phyloP scores from a whole-genome alignment of 2,797 vertebrate species.

The Melanotaenia boesemani region DNA sequence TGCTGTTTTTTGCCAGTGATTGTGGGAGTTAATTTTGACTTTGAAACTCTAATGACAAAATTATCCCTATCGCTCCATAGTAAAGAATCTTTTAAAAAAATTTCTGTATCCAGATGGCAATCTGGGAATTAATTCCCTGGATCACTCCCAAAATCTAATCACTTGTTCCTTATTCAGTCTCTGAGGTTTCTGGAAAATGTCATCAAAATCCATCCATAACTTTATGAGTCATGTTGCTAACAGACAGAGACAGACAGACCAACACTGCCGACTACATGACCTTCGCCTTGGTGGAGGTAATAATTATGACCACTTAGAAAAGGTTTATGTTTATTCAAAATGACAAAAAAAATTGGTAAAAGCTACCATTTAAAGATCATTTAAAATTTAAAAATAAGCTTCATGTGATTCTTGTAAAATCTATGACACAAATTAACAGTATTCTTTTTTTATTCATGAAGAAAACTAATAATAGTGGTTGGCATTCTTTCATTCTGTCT shows the following conservation, averaged over 20 bases:
- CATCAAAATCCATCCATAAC: too few relatives aligned
- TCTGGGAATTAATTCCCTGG: too few relatives aligned
- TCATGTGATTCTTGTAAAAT: conserved; percentile 28
- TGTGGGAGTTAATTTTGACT: too few relatives aligned
- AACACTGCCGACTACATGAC: neutral
- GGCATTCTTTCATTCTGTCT: conserved; percentile 35
- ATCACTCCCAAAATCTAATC: too few relatives aligned
- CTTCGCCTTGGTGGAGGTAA: neutral
- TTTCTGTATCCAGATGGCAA: too few relatives aligned
- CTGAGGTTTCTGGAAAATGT: too few relatives aligned
- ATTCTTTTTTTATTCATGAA: conserved; percentile 46
- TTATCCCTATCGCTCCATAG: too few relatives aligned
- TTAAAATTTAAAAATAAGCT: conserved; percentile 17
- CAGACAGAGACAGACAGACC: neutral
- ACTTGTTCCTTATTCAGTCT: too few relatives aligned
- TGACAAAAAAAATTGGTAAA: conserved; percentile 1
- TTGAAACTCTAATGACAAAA: too few relatives aligned
- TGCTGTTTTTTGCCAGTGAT: neutral
- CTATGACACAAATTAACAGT: conserved; percentile 35
- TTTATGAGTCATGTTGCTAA: too few relatives aligned
- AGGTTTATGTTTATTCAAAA: neutral
- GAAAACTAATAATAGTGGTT: conserved; percentile 58
- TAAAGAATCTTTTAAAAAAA: too few relatives aligned
- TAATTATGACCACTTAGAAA: neutral
- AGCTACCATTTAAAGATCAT: conserved; percentile 29